These are phyloP conservation scores for Acropternis orthonyx DNA, from an alignment of 2,797 vertebrate species.

Conservation along the genomic window DNA sequence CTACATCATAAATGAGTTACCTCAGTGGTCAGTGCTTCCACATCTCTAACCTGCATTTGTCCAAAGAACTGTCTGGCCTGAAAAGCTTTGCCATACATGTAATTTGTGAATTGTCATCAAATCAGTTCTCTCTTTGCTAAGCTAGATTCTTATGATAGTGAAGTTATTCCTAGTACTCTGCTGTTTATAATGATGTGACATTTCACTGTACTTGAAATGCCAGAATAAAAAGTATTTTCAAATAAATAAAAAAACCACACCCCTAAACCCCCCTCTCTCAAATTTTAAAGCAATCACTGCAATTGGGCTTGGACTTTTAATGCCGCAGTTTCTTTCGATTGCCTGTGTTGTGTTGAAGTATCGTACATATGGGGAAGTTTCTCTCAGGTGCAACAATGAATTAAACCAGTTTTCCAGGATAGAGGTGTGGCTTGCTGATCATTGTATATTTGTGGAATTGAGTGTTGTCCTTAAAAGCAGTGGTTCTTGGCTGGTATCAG, in stretches of 20 bases:
- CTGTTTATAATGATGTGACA: background rate
- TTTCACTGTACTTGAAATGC: background rate
- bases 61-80: background rate
- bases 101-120: background rate
- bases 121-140: background rate
- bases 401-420: background rate
- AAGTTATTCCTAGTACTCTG: background rate
- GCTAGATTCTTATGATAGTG: background rate
- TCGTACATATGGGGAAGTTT: background rate
- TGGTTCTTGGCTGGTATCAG: background rate
- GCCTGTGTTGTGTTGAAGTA: background rate
- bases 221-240: background rate
- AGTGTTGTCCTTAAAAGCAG: background rate
- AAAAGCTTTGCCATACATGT: background rate
- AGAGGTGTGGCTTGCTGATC: background rate
- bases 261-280: background rate
- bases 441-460: background rate
- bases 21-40: background rate
- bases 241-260: background rate
- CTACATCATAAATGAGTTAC: background rate
- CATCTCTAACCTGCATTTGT: background rate
- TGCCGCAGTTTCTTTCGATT: background rate
- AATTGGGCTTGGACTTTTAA: background rate
- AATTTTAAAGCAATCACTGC: background rate
- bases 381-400: background rate